Evolutionary conservation across 2,113 vertebrate genomes (phyloP).

Genomic region (Chaenocephalus aceratus): DNA sequence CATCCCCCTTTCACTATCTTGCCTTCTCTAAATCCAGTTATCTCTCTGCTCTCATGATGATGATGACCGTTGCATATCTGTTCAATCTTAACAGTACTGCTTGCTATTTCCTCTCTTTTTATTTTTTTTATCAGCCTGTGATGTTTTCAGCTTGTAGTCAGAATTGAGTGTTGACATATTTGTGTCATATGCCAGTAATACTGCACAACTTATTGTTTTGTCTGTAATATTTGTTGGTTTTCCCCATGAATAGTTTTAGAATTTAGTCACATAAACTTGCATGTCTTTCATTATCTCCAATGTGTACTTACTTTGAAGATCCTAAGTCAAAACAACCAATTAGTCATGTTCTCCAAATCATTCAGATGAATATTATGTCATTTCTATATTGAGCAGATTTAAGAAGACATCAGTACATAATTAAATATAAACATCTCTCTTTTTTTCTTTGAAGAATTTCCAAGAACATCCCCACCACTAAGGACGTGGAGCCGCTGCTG

Average conservation of each 20-base stretch:
- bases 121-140: conserved; percentile 55
- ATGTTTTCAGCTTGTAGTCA: conserved; percentile 30
- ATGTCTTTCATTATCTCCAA: not conserved
- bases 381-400: not conserved
- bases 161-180: conserved; percentile 22
- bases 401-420: not conserved
- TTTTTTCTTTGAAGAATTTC: conserved; percentile 88
- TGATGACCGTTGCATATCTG: conserved; percentile 79
- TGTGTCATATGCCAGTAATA: not conserved
- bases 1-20: conserved; percentile 75
- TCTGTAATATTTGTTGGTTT: not conserved
- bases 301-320: not conserved
- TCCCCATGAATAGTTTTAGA: not conserved
- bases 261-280: not conserved
- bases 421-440: not conserved
- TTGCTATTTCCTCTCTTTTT: conserved; percentile 70
- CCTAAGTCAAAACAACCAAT: not conserved
- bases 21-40: conserved; percentile 80
- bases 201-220: not conserved
- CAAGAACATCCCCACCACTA: conserved; percentile 97
- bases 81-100: conserved; percentile 72
- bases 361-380: not conserved
- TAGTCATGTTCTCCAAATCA: not conserved
- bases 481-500: conserved; percentile 96
- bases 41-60: conserved; percentile 75